A percentile compares a stretch with the other conserved stretches of the same genome.
phyloP scores from a whole-genome alignment of 2,113 vertebrate species.

The Hippolais icterina region DNA sequence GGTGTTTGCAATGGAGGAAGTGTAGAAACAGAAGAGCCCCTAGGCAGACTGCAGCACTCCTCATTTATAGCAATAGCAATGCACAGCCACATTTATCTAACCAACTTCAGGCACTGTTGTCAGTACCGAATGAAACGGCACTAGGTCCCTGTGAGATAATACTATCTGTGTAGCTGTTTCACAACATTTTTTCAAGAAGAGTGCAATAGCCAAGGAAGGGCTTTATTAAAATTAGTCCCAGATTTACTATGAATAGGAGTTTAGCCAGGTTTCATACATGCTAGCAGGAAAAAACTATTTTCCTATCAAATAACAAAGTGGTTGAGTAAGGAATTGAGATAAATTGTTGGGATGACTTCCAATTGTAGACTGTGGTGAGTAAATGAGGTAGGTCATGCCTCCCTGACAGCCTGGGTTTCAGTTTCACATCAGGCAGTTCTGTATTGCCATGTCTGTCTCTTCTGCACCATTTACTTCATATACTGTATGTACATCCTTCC shows the following conservation, averaged over 20 bases:
- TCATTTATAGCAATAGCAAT: conserved; percentile 12
- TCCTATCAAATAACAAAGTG: conserved; percentile 13
- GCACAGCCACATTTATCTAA: background rate
- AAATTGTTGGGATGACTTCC: conserved; percentile 50
- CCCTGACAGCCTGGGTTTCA: conserved; percentile 5
- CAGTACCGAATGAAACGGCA: conserved; percentile 8
- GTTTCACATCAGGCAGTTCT: conserved; percentile 42
- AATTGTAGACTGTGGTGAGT: background rate
- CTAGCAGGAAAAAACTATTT: conserved; percentile 1
- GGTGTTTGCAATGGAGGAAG: background rate
- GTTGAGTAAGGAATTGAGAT: conserved; percentile 51
- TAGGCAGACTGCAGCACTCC: background rate
- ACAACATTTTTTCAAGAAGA: conserved; percentile 21
- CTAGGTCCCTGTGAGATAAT: conserved; percentile 7
- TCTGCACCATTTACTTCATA: conserved; percentile 42
- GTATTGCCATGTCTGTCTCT: background rate
- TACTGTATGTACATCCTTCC: background rate
- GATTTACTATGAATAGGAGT: conserved; percentile 43
- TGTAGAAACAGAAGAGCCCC: background rate
- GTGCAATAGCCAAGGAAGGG: background rate
- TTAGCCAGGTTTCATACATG: background rate
- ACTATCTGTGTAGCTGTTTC: conserved; percentile 7
- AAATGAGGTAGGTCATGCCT: conserved; percentile 51
- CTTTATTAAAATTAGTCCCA: conserved; percentile 51
- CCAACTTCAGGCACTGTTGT: background rate